These are phyloP conservation scores for Lasioglossum leucozonium DNA, from an alignment of 2,888 invertebrate species.

Conservation along the genomic window DNA sequence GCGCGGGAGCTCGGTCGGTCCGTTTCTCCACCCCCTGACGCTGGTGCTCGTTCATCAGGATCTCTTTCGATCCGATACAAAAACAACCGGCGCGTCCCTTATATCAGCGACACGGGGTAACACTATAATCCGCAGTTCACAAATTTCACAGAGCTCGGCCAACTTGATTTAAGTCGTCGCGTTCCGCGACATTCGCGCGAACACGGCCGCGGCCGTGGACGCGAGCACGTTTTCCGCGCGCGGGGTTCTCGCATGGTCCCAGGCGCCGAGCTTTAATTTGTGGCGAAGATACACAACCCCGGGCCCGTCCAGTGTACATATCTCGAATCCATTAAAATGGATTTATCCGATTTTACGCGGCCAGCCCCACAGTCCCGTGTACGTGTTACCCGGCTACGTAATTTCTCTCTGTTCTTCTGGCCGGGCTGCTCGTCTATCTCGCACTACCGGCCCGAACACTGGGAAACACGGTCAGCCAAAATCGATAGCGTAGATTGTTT, in stretches of 20 bases:
- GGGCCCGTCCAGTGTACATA: neutral
- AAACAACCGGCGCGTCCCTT: constrained; percentile 3
- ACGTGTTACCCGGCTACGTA: constrained; percentile 5
- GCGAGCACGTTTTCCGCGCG: neutral
- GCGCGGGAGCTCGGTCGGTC: neutral
- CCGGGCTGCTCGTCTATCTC: neutral
- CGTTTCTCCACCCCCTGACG: neutral
- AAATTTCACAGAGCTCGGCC: constrained; percentile 5
- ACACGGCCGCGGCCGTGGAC: neutral
- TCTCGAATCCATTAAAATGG: constrained; percentile 45
- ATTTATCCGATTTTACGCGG: constrained; percentile 44
- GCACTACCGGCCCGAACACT: neutral
- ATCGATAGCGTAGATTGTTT: constrained; percentile 63
- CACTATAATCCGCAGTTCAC: constrained; percentile 19
- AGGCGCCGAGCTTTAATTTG: constrained; percentile 35
- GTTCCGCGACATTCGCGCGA: neutral
- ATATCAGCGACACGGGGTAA: constrained; percentile 1
- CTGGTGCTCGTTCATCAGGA: constrained; percentile 19
- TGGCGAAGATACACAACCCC: neutral
- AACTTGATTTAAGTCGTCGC: constrained; percentile 37
- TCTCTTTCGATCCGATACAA: neutral
- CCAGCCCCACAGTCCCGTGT: neutral
- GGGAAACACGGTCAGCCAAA: constrained; percentile 47
- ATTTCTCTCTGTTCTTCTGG: neutral
- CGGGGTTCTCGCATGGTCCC: neutral